Base-by-base conservation (phyloP, 1,140 invertebrate genomes). In the Pogonomyrmex californicus region DNA sequence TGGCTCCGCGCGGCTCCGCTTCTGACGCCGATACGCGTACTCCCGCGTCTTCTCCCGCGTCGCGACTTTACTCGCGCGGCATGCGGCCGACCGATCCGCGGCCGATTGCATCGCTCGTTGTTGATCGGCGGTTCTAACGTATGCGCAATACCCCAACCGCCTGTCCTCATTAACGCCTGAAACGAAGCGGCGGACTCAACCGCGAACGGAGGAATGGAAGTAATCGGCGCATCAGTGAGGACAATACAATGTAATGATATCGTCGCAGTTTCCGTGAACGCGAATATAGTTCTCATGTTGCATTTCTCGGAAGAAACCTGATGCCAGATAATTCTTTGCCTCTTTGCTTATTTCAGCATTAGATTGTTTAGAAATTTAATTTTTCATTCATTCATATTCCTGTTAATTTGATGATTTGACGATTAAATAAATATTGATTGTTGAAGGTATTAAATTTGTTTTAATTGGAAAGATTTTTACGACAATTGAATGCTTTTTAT, bases 121-220 rank as follows among this genome's bases (percentile, higher is more conserved):
- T 88, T 92, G 93, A 95, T 95, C 94, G 90, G 90, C 82, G 89
- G 82, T 91, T 86, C 91, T 95, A 95, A 95, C 94, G 94, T 94
- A 95, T 95, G 92, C 94, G 92, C 94, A 94, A 95, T 95, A 92
- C 92, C 89, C 90, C 83, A 83, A 87, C 63, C 88, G 87, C 70
- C 83, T 92, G 90, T 92, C 92, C 93, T 95, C 94, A 95, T 95
- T 95, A 95, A 94, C 94, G 94, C 93, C 94, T 90, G 63, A 88
- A 83, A 75, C 66, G 63, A 54, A 81, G 66, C 54, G 78, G 66
- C 71, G 58, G 47, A 87, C 71, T 83, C 54, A 90, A 58, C 86
- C 86, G 90, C 71, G 86, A 81, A 71, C 47, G 62, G 60, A 66
- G 51, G 23, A 82, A 73, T 49, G 49, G 63, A 51, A 14, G 30